Percentiles rank a stretch among this genome's conserved stretches.
Evolutionary conservation across 2,888 invertebrate species (phyloP).

Genomic region (Hypsopygia costalis): DNA sequence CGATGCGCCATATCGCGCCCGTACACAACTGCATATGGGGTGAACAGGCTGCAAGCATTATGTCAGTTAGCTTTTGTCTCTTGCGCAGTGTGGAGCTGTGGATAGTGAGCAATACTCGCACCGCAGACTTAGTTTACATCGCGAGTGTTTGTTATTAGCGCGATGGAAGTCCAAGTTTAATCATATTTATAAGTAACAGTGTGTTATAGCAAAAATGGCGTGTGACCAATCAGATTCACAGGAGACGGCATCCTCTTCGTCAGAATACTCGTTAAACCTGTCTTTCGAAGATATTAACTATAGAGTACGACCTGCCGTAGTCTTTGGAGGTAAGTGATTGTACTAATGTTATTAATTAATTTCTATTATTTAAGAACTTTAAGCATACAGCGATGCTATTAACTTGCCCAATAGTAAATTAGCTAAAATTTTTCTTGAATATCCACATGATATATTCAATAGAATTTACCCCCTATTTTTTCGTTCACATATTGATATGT

Average conservation of each 20-base stretch:
- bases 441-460: too few relatives aligned
- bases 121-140: conserved; percentile 60
- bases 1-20: too few relatives aligned
- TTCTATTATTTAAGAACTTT: too few relatives aligned
- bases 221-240: conserved; percentile 61
- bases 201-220: conserved; percentile 48
- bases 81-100: conserved; percentile 20
- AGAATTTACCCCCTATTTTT: too few relatives aligned
- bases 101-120: conserved; percentile 22
- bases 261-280: conserved; percentile 80
- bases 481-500: too few relatives aligned
- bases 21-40: conserved; percentile 41
- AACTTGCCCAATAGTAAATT: too few relatives aligned
- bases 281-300: conserved; percentile 85
- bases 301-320: conserved; percentile 80
- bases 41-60: too few relatives aligned
- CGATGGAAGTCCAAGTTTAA: conserved; percentile 43
- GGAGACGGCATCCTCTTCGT: conserved; percentile 58
- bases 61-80: conserved; percentile 14
- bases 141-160: conserved; percentile 56
- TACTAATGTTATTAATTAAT: too few relatives aligned
- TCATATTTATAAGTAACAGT: conserved; percentile 41
- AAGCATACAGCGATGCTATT: too few relatives aligned
- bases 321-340: conserved; percentile 72
- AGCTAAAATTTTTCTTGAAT: too few relatives aligned